Conservation (phyloP, 2,797 vertebrate genomes). For the Amazona finschi region DNA sequence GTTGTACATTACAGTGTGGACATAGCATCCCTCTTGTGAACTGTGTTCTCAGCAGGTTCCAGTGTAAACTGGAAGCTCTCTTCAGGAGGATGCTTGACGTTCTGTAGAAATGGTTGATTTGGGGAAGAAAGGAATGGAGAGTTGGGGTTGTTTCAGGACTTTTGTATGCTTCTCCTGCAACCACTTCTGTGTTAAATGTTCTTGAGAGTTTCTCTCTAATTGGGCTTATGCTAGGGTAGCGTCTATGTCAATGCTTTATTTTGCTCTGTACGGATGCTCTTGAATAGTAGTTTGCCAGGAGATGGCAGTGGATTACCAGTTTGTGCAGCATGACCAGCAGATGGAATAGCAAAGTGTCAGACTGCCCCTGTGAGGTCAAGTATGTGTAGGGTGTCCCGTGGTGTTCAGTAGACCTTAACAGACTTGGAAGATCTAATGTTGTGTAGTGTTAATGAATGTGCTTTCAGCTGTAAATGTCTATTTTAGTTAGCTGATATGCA, state of each 20-base stretch:
- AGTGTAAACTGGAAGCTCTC: background rate
- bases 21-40: background rate
- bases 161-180: background rate
- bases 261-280: background rate
- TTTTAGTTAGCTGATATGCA: background rate
- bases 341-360: background rate
- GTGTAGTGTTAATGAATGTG: background rate
- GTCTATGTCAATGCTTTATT: background rate
- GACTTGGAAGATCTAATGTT: background rate
- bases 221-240: accelerated
- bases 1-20: accelerated
- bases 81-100: background rate
- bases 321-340: background rate
- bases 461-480: background rate
- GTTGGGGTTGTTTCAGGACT: background rate
- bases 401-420: background rate
- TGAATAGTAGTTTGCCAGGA: background rate
- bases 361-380: background rate
- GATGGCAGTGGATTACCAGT: constrained; percentile 5
- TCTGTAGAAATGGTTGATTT: background rate
- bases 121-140: background rate
- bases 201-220: background rate
- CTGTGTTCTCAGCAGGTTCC: background rate
- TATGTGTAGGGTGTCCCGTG: background rate
- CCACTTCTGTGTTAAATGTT: background rate